A percentile compares a stretch with the other conserved stretches of the same genome.
These are phyloP conservation scores for Apostichopus californicus DNA, from an alignment of 35 echinoderm and acorn worm species.

Conservation along the genomic window DNA sequence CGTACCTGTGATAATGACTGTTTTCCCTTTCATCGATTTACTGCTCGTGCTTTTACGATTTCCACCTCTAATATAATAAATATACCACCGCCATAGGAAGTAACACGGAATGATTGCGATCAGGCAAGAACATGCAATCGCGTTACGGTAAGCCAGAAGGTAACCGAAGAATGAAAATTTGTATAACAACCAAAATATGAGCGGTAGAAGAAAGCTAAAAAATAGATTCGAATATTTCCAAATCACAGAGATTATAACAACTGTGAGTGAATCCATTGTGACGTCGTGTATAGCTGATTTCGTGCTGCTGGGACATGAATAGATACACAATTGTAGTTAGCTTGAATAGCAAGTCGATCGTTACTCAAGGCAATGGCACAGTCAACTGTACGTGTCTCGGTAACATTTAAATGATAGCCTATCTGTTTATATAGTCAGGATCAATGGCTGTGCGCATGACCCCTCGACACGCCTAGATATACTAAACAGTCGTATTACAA, in stretches of 20 bases:
- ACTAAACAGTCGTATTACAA: too few species aligned
- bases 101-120: background rate
- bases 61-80: constrained; percentile 23
- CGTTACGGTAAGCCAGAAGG: background rate
- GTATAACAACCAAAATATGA: background rate
- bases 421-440: too few species aligned
- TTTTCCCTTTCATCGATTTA: constrained; percentile 35
- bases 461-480: too few species aligned
- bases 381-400: too few species aligned
- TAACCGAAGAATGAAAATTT: background rate
- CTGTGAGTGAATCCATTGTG: constrained; percentile 2
- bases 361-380: too few species aligned
- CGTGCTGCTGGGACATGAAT: too few species aligned
- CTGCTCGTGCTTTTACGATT: constrained; percentile 2
- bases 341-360: too few species aligned
- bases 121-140: background rate
- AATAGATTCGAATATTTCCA: constrained; percentile 21
- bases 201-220: background rate
- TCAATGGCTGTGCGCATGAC: too few species aligned
- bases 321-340: too few species aligned
- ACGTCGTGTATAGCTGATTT: background rate
- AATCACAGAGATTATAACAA: background rate
- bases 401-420: too few species aligned
- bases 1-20: constrained; percentile 44
- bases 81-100: background rate